Percentiles rank a stretch among this genome's conserved stretches.
phyloP scores from a whole-genome alignment of 2,113 vertebrate species.

The Bothrops jararaca region DNA sequence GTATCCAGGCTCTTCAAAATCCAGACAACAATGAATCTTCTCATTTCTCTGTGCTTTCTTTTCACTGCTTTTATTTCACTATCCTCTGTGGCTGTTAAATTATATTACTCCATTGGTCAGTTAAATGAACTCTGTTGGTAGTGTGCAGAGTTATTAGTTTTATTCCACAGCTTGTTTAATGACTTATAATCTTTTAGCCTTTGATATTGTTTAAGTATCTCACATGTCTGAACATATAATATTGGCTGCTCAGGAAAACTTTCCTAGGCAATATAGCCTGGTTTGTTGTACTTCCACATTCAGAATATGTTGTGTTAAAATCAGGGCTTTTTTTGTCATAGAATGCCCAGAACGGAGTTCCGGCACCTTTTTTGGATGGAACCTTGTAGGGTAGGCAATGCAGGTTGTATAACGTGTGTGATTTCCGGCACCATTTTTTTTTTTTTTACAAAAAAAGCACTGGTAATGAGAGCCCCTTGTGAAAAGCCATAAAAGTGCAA shows the following conservation, averaged over 20 bases:
- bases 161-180: slow-evolving; percentile 45
- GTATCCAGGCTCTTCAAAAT: neutral
- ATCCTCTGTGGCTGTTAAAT: slow-evolving; percentile 38
- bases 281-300: neutral
- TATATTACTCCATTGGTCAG: slow-evolving; percentile 52
- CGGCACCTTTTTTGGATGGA: too few relatives aligned
- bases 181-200: neutral
- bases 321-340: neutral
- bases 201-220: neutral
- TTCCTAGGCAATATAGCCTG: neutral
- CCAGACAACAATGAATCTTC: neutral
- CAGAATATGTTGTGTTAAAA: neutral
- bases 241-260: neutral
- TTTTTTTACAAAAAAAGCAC: too few relatives aligned
- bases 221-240: neutral
- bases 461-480: neutral
- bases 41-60: slow-evolving; percentile 22
- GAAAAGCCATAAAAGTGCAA: neutral
- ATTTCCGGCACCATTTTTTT: too few relatives aligned
- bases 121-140: slow-evolving; percentile 32
- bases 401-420: too few relatives aligned
- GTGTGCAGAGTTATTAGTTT: slow-evolving; percentile 48
- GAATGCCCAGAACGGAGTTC: too few relatives aligned
- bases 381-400: too few relatives aligned
- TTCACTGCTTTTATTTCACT: slow-evolving; percentile 11